Conservation (phyloP, 1,140 invertebrate species). For the Caerostris extrusa region DNA sequence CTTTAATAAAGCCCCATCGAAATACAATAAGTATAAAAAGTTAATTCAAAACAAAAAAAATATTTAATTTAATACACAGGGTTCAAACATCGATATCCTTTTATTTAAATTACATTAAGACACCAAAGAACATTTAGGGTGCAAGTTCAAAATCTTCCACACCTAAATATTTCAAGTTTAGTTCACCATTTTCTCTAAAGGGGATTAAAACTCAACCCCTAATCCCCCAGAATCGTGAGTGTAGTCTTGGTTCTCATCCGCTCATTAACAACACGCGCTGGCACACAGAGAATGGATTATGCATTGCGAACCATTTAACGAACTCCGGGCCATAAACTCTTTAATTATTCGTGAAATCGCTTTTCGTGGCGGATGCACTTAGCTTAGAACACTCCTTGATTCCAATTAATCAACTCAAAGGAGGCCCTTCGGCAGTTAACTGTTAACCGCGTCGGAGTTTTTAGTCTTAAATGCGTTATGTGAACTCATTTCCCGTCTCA, state of each 20-base stretch:
- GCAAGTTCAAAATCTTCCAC: not conserved
- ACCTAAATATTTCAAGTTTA: not conserved
- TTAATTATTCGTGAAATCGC: constrained; percentile 36
- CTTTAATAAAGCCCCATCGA: too few species aligned
- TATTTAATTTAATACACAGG: too few species aligned
- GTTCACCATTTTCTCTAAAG: not conserved
- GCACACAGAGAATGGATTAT: constrained; percentile 15
- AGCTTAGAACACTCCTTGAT: constrained; percentile 15
- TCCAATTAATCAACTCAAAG: constrained; percentile 23
- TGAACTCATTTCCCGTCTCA: not conserved
- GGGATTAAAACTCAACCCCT: not conserved
- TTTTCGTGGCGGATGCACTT: not conserved
- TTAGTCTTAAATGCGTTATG: constrained; percentile 8
- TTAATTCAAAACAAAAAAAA: too few species aligned
- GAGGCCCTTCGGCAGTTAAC: not conserved
- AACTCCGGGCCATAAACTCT: constrained; percentile 24
- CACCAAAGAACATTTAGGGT: not conserved
- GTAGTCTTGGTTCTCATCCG: not conserved
- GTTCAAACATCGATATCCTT: not conserved
- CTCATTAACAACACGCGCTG: not conserved
- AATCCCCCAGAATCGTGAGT: not conserved
- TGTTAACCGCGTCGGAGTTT: not conserved
- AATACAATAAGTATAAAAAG: too few species aligned
- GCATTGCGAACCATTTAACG: constrained; percentile 35
- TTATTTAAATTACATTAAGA: not conserved